A percentile compares a stretch with the other conserved stretches of the same genome.
Evolutionary conservation across 1,140 invertebrate genomes (phyloP).

Genomic region (Drosophila sp.): DNA sequence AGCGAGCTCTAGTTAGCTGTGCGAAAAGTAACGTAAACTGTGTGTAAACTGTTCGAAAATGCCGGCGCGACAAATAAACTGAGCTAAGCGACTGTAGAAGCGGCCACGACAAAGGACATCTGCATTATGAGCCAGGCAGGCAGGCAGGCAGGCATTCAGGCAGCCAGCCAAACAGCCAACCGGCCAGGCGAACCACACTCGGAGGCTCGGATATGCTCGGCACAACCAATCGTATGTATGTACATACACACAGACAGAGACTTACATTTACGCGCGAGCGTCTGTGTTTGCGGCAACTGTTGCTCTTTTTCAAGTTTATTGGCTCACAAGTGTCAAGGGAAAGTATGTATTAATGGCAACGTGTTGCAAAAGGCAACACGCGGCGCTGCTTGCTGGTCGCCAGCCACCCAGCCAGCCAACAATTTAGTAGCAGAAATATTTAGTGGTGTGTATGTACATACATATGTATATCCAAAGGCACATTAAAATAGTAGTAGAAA

Average conservation of each 20-base stretch:
- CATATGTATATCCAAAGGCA: slow-evolving; percentile 13
- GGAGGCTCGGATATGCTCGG: slow-evolving; percentile 40
- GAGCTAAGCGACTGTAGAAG: slow-evolving; percentile 33
- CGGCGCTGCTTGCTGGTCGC: slow-evolving; percentile 12
- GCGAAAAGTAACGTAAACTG: slow-evolving; percentile 26
- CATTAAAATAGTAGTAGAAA: slow-evolving; percentile 56
- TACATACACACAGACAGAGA: not conserved
- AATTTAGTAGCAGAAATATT: slow-evolving; percentile 41
- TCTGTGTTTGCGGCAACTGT: slow-evolving; percentile 68
- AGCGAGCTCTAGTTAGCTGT: slow-evolving; percentile 17
- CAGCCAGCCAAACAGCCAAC: slow-evolving; percentile 35
- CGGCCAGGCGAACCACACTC: slow-evolving; percentile 20
- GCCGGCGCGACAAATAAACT: slow-evolving; percentile 57
- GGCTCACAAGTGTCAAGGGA: slow-evolving; percentile 81
- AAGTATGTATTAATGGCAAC: slow-evolving; percentile 79
- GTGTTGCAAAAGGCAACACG: slow-evolving; percentile 61
- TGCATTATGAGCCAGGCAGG: slow-evolving; percentile 65
- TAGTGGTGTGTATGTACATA: slow-evolving; percentile 17
- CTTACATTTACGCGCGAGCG: slow-evolving; percentile 23
- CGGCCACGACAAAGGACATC: slow-evolving; percentile 76
- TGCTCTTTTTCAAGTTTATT: slow-evolving; percentile 82
- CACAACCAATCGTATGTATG: not conserved
- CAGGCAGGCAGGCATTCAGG: slow-evolving; percentile 21
- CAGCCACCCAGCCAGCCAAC: slow-evolving; percentile 31
- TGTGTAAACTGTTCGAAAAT: slow-evolving; percentile 30